phyloP scores from a whole-genome alignment of 2,797 vertebrate species.

The Chelonia mydas region DNA sequence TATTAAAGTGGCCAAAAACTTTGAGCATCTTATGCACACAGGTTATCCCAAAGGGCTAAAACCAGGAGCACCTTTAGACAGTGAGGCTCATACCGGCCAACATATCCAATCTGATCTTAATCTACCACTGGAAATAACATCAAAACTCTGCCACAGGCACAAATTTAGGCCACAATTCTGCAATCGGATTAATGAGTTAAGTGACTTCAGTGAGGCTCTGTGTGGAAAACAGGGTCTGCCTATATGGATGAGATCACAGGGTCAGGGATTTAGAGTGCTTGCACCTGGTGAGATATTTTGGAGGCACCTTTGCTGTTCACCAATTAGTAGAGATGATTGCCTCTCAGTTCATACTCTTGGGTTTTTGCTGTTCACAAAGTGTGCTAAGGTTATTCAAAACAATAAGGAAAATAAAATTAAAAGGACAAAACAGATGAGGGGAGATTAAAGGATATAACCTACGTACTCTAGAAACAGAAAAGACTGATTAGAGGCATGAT shows the following conservation, averaged over 20 bases:
- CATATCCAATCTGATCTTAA: not conserved
- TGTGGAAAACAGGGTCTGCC: not conserved
- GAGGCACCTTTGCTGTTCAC: not conserved
- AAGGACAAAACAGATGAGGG: not conserved
- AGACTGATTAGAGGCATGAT: not conserved
- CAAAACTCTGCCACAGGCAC: not conserved
- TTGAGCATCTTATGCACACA: not conserved
- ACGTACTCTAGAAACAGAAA: not conserved
- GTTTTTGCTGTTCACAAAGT: not conserved
- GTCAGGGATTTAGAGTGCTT: not conserved
- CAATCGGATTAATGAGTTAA: not conserved
- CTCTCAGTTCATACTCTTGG: not conserved
- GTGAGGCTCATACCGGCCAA: not conserved
- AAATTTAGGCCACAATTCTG: not conserved
- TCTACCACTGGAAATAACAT: not conserved
- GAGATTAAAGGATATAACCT: not conserved
- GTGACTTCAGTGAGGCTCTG: not conserved
- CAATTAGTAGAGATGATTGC: not conserved
- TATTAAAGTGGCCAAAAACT: not conserved
- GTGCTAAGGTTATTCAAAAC: not conserved
- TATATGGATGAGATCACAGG: not conserved
- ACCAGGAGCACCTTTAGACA: not conserved
- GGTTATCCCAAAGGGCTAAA: not conserved
- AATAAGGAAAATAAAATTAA: slow-evolving; percentile 11
- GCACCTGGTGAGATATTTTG: not conserved